phyloP scores from a whole-genome alignment of 1,140 invertebrate genomes.

The Neotoxoptera formosana region DNA sequence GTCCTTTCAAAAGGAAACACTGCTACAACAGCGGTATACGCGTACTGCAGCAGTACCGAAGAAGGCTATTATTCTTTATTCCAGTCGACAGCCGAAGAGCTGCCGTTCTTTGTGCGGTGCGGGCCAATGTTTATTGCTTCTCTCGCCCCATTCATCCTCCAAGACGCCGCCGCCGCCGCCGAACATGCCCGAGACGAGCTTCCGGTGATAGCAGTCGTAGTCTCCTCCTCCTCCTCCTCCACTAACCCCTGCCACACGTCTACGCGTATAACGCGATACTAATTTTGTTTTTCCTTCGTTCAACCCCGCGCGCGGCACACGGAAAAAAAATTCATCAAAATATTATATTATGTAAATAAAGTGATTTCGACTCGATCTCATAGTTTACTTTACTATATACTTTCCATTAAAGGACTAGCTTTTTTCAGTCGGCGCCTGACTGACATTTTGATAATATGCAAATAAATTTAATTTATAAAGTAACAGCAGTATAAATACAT shows the following conservation, averaged over 20 bases:
- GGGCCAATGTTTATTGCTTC: conserved; percentile 49
- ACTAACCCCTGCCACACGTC: too few species aligned
- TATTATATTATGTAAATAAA: too few species aligned
- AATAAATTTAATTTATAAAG: too few species aligned
- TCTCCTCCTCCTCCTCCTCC: background rate
- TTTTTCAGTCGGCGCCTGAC: too few species aligned
- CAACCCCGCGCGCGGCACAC: too few species aligned
- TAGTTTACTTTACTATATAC: too few species aligned
- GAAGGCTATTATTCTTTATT: conserved; percentile 54
- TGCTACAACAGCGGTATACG: too few species aligned
- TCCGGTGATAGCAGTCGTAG: background rate
- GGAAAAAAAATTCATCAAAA: too few species aligned
- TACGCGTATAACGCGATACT: background rate
- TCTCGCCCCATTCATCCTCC: conserved; percentile 24
- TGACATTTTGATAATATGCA: too few species aligned
- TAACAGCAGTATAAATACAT: too few species aligned
- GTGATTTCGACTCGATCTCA: too few species aligned
- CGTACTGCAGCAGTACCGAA: background rate
- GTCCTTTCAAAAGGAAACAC: background rate
- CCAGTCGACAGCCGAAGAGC: conserved; percentile 37
- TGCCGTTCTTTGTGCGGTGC: background rate
- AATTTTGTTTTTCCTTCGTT: background rate
- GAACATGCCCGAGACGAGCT: conserved; percentile 18
- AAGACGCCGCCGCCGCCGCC: background rate
- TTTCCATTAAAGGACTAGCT: too few species aligned